Evolutionary conservation across 2,888 invertebrate genomes (phyloP).

Genomic region (Crematogaster levior): DNA sequence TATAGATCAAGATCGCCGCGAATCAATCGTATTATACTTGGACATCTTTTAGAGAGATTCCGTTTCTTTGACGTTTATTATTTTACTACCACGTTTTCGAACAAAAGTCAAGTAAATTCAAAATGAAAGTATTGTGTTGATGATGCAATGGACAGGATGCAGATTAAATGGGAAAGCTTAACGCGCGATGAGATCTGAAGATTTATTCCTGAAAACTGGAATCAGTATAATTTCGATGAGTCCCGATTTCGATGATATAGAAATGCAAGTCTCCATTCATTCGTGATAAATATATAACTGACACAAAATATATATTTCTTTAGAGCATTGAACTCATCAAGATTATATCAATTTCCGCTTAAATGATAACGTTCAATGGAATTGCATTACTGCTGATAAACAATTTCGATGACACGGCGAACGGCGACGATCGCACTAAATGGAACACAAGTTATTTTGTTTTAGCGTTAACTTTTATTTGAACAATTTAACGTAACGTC

Average conservation of each 20-base stretch:
- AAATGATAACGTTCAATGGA: slow-evolving; percentile 8
- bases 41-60: neutral
- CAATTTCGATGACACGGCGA: slow-evolving; percentile 20
- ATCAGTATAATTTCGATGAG: neutral
- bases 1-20: neutral
- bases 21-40: neutral
- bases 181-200: neutral
- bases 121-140: neutral
- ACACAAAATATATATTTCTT: neutral
- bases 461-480: slow-evolving; percentile 41
- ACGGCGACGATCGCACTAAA: neutral
- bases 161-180: neutral
- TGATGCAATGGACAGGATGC: slow-evolving; percentile 12
- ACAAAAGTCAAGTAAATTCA: neutral
- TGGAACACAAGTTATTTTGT: slow-evolving; percentile 19
- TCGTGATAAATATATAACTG: neutral
- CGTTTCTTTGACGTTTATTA: neutral
- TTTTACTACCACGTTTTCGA: slow-evolving; percentile 7
- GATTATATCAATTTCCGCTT: neutral
- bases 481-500: slow-evolving; percentile 40
- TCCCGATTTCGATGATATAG: neutral
- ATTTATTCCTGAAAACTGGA: neutral
- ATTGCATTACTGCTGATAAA: slow-evolving; percentile 38
- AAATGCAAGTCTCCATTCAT: neutral
- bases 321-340: neutral